These are phyloP conservation scores for Corythaixoides concolor DNA, from an alignment of 2,113 vertebrate genomes.

Conservation along the genomic window DNA sequence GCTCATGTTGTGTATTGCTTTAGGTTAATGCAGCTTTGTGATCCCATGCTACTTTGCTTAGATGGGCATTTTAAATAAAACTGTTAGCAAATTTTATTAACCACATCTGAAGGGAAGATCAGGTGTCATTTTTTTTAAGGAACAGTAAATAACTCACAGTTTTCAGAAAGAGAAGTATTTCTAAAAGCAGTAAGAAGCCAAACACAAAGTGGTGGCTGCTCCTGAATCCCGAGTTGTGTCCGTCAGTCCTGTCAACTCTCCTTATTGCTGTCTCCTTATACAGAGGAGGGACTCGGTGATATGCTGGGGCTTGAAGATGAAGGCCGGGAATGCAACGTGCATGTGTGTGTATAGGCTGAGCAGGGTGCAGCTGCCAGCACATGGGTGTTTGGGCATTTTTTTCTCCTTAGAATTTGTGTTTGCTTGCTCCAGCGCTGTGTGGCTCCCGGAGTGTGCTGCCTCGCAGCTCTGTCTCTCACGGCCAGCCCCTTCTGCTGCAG, in stretches of 20 bases:
- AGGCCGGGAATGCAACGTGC: not conserved
- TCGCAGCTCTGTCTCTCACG: not conserved
- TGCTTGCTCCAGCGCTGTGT: not conserved
- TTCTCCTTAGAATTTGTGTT: not conserved
- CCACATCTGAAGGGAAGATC: not conserved
- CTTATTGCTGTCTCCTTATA: not conserved
- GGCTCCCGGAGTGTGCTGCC: not conserved
- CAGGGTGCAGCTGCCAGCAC: not conserved
- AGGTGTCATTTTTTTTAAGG: not conserved
- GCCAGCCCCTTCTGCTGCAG: not conserved
- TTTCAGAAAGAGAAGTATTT: not conserved
- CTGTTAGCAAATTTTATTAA: not conserved
- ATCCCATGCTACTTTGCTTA: not conserved
- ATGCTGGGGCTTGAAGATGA: not conserved
- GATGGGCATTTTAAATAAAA: not conserved
- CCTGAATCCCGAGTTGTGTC: not conserved
- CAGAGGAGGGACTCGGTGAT: not conserved
- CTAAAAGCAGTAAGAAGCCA: not conserved
- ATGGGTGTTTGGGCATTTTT: not conserved
- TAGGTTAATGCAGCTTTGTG: not conserved
- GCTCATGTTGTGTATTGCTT: not conserved
- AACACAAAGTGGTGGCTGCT: not conserved
- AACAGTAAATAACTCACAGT: not conserved
- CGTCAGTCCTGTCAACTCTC: not conserved
- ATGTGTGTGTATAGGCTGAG: not conserved